A percentile compares a stretch with the other conserved stretches of the same genome.
phyloP scores from a whole-genome alignment of 2,113 vertebrate species.

The Myanophis thanlyinensis region DNA sequence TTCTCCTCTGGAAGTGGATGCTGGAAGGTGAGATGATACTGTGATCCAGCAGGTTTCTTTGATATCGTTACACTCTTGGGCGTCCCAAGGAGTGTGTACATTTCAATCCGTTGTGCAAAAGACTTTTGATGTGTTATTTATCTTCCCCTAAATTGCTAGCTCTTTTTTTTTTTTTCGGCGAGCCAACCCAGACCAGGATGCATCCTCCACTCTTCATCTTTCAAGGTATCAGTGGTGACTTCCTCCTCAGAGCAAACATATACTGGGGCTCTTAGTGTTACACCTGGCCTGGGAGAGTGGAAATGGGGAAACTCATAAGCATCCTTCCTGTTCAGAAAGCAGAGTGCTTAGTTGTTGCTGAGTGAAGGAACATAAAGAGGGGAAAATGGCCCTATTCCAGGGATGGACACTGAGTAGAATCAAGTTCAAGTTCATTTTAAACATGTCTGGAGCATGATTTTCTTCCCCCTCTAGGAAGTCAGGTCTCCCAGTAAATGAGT shows the following conservation, averaged over 20 bases:
- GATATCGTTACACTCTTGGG: neutral
- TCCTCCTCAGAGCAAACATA: neutral
- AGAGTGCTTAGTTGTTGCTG: neutral
- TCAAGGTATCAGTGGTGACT: neutral
- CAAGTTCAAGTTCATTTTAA: no score
- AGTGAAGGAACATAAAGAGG: neutral
- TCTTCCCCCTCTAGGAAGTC: neutral
- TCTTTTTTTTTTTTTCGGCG: neutral
- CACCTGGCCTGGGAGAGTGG: neutral
- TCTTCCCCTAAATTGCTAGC: neutral
- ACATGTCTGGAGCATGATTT: neutral
- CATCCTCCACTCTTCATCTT: neutral
- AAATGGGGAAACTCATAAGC: neutral
- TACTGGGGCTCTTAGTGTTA: neutral
- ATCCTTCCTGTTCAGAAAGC: neutral
- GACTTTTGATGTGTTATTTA: neutral
- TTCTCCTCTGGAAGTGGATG: neutral
- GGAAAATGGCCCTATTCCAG: neutral
- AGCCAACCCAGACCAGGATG: neutral
- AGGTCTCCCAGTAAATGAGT: neutral
- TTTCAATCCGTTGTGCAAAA: neutral
- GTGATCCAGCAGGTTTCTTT: neutral
- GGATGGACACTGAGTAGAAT: neutral
- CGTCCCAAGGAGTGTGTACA: neutral
- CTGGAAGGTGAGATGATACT: neutral